Conservation (phyloP, 2,797 vertebrate genomes). For the Microhierax caerulescens region DNA sequence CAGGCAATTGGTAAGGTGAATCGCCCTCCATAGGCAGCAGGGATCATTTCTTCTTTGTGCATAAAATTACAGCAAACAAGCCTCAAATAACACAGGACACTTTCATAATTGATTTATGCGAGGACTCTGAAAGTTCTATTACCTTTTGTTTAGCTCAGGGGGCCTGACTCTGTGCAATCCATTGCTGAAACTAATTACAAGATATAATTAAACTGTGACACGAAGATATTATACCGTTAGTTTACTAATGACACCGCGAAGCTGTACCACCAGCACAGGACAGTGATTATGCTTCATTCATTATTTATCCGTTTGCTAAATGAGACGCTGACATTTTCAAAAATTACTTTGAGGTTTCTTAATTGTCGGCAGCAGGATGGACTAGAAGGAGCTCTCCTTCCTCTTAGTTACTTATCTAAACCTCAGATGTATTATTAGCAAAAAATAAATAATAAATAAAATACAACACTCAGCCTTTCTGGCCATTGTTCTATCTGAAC, state of each 20-base stretch:
- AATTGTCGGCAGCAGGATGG: constrained; percentile 89
- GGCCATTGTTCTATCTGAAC: not conserved
- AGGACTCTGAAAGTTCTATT: constrained; percentile 84
- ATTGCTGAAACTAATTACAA: constrained; percentile 99
- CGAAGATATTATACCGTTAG: constrained; percentile 83
- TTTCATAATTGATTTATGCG: constrained; percentile 81
- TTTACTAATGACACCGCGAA: constrained; percentile 90
- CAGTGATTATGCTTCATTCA: constrained; percentile 98
- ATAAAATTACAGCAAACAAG: constrained; percentile 78
- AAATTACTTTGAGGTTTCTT: constrained; percentile 91
- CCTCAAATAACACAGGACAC: constrained; percentile 75
- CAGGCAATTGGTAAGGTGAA: constrained; percentile 2
- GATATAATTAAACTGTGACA: constrained; percentile 98
- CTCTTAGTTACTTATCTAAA: constrained; percentile 79
- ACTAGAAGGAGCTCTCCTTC: constrained; percentile 75
- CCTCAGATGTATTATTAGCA: constrained; percentile 78
- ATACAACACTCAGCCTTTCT: constrained; percentile 12
- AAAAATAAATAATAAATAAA: constrained; percentile 35
- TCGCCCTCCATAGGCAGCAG: constrained; percentile 32
- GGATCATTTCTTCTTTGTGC: constrained; percentile 63
- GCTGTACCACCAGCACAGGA: constrained; percentile 90
- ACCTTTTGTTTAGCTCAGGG: constrained; percentile 85
- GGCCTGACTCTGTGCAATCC: constrained; percentile 89
- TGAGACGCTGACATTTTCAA: constrained; percentile 98
- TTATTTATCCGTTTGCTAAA: constrained; percentile 99